phyloP scores from a whole-genome alignment of 2,113 vertebrate genomes.

The Holacanthus passer region DNA sequence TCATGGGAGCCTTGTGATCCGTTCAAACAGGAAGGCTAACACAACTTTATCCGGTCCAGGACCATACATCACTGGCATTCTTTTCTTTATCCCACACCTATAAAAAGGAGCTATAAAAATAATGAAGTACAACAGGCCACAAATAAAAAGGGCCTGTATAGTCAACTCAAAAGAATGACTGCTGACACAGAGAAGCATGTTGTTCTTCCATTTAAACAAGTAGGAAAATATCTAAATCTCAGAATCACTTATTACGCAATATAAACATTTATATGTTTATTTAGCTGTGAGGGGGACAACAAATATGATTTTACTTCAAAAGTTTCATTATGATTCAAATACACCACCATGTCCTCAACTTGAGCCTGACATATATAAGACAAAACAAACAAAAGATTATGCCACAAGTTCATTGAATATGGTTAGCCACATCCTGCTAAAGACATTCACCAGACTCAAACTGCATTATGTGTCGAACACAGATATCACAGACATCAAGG shows the following conservation, averaged over 20 bases:
- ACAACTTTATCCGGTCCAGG: constrained; percentile 19
- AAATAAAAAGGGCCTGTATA: constrained; percentile 30
- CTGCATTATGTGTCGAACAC: neutral
- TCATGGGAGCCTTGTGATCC: constrained; percentile 19
- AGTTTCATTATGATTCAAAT: neutral
- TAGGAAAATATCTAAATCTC: neutral
- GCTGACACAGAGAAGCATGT: constrained; percentile 14
- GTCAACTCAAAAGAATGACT: constrained; percentile 35
- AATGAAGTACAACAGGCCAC: constrained; percentile 48
- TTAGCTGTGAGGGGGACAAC: neutral
- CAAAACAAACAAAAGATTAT: too few relatives aligned
- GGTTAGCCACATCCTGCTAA: neutral
- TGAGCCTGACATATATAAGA: neutral
- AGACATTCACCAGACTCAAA: neutral
- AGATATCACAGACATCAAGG: neutral
- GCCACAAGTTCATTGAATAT: neutral
- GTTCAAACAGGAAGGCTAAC: constrained; percentile 44
- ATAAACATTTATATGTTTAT: neutral
- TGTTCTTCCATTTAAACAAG: constrained; percentile 6
- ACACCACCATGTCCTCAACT: neutral
- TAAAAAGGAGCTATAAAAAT: constrained; percentile 69
- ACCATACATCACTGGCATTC: constrained; percentile 29
- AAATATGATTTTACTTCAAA: neutral
- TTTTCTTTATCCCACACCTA: constrained; percentile 49
- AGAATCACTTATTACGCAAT: constrained; percentile 4